Evolutionary conservation across 2,888 invertebrate species (phyloP).

Genomic region (Dorcus parallelipipedus): DNA sequence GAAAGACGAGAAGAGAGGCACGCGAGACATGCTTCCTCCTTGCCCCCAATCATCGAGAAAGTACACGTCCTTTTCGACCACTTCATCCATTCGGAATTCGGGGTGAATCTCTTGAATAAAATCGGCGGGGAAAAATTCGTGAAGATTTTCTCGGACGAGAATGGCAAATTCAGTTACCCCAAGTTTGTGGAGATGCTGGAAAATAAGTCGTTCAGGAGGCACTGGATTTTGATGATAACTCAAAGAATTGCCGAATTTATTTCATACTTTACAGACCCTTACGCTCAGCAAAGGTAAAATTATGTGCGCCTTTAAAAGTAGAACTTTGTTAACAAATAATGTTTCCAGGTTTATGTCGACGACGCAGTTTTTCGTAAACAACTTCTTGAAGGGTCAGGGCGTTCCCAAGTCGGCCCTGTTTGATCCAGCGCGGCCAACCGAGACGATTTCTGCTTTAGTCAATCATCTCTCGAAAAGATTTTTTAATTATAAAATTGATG

Average conservation of each 20-base stretch:
- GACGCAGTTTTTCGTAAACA: slow-evolving; percentile 68
- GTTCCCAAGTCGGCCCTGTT: slow-evolving; percentile 69
- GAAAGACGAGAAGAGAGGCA: slow-evolving; percentile 60
- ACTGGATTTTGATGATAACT: slow-evolving; percentile 76
- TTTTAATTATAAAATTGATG: slow-evolving; percentile 67
- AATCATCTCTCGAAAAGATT: slow-evolving; percentile 69
- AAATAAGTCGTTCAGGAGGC: slow-evolving; percentile 73
- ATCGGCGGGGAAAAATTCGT: slow-evolving; percentile 69
- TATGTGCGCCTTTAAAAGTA: not conserved
- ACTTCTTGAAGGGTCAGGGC: slow-evolving; percentile 72
- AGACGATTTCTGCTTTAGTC: slow-evolving; percentile 65
- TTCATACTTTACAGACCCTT: slow-evolving; percentile 71
- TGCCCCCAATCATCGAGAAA: slow-evolving; percentile 69
- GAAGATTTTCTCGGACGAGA: slow-evolving; percentile 64
- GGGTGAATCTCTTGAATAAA: slow-evolving; percentile 68
- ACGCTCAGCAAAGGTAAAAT: slow-evolving; percentile 65
- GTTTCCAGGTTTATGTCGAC: slow-evolving; percentile 64
- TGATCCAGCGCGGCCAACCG: slow-evolving; percentile 64
- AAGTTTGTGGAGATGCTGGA: slow-evolving; percentile 74
- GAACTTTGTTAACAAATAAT: not conserved
- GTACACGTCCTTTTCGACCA: slow-evolving; percentile 74
- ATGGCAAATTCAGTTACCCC: slow-evolving; percentile 69
- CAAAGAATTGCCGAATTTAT: slow-evolving; percentile 72
- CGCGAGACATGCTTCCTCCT: slow-evolving; percentile 66
- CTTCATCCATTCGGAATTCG: slow-evolving; percentile 75